These are phyloP conservation scores for Macrophya annulata DNA, from an alignment of 2,888 invertebrate genomes.

Conservation along the genomic window DNA sequence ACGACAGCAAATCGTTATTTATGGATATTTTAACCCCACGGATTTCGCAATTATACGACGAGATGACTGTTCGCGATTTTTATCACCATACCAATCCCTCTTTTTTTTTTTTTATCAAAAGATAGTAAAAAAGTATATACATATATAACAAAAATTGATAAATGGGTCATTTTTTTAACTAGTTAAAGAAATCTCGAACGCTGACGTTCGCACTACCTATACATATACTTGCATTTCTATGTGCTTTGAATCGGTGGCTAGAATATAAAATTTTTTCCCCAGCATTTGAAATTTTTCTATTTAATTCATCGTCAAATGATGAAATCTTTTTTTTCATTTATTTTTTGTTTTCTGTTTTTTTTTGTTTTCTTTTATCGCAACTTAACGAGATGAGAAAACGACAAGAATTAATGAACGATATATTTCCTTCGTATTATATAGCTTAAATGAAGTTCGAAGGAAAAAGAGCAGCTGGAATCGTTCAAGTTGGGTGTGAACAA, in stretches of 20 bases:
- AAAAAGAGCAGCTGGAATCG: conserved; percentile 4
- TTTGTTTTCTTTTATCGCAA: background rate
- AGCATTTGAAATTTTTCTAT: background rate
- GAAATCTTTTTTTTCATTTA: too few species aligned
- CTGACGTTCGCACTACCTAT: background rate
- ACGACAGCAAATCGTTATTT: background rate
- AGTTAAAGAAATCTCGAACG: background rate
- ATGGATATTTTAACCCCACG: background rate
- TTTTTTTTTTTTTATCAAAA: background rate
- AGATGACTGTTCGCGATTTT: background rate
- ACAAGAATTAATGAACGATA: background rate
- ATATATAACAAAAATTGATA: background rate
- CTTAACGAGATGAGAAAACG: background rate
- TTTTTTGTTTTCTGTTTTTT: too few species aligned
- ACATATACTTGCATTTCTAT: background rate
- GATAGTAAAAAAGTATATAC: too few species aligned
- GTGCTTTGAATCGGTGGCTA: background rate
- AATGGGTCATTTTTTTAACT: background rate
- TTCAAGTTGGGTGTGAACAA: conserved; percentile 8
- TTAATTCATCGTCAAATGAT: background rate
- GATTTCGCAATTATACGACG: background rate
- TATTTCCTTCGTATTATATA: background rate
- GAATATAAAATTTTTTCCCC: background rate
- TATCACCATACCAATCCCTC: background rate
- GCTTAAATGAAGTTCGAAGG: background rate